These are phyloP conservation scores for Odontomachus brunneus DNA, from an alignment of 1,140 invertebrate genomes.

Conservation along the genomic window DNA sequence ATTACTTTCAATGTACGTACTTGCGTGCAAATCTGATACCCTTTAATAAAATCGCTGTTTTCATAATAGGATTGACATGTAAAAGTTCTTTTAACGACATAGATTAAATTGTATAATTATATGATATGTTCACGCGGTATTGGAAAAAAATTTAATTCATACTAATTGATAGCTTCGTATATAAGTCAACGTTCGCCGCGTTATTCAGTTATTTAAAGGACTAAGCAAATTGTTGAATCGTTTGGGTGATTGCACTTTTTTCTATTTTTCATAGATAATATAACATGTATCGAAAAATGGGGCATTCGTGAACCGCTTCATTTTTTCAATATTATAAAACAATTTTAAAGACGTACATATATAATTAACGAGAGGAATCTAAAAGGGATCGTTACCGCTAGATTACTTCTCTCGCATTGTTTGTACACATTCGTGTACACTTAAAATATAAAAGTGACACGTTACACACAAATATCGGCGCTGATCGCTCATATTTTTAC, in stretches of 20 bases:
- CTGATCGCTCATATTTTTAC: constrained; percentile 70
- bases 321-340: constrained; percentile 29
- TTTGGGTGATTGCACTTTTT: background rate
- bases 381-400: constrained; percentile 13
- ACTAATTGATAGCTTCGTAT: background rate
- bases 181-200: background rate
- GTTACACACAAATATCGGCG: constrained; percentile 49
- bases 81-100: background rate
- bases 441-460: constrained; percentile 59
- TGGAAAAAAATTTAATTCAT: constrained; percentile 13
- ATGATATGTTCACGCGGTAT: constrained; percentile 9
- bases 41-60: constrained; percentile 32
- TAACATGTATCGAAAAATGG: constrained; percentile 26
- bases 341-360: background rate
- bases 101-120: constrained; percentile 17
- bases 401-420: constrained; percentile 43
- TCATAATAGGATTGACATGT: constrained; percentile 2
- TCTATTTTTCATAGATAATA: background rate
- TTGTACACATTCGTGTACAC: constrained; percentile 47
- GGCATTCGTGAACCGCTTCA: constrained; percentile 17
- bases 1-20: constrained; percentile 29
- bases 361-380: constrained; percentile 24
- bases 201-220: constrained; percentile 16
- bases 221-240: constrained; percentile 3
- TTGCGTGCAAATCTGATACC: constrained; percentile 13